phyloP scores from a whole-genome alignment of 2,113 vertebrate genomes.

The Siniperca knerii region DNA sequence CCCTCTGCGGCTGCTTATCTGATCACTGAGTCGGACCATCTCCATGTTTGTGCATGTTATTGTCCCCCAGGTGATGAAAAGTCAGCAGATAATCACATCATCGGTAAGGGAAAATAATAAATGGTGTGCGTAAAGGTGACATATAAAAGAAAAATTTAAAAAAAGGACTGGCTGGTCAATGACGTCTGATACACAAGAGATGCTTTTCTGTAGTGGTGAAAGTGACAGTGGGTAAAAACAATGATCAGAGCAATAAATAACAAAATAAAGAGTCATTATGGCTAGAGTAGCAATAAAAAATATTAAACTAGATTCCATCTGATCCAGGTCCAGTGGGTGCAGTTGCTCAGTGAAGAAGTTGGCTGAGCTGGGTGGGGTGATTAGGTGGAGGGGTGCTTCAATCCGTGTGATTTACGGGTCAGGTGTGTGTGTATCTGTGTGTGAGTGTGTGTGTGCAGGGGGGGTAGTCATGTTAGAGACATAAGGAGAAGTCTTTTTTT shows the following conservation, averaged over 20 bases:
- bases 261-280: slow-evolving; percentile 82
- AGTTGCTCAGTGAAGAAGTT: slow-evolving; percentile 61
- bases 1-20: slow-evolving; percentile 29
- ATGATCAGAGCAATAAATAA: slow-evolving; percentile 78
- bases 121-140: slow-evolving; percentile 32
- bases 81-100: slow-evolving; percentile 54
- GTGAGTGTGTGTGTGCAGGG: slow-evolving; percentile 3
- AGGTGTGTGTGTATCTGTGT: slow-evolving; percentile 47
- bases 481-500: slow-evolving; percentile 69
- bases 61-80: slow-evolving; percentile 60
- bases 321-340: slow-evolving; percentile 77
- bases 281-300: slow-evolving; percentile 83
- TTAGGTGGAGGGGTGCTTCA: slow-evolving; percentile 62
- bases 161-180: slow-evolving; percentile 49
- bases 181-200: slow-evolving; percentile 45
- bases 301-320: slow-evolving; percentile 75
- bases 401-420: slow-evolving; percentile 69
- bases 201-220: slow-evolving; percentile 51
- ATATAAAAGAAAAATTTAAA: slow-evolving; percentile 47
- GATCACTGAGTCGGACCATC: slow-evolving; percentile 24
- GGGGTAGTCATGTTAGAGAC: slow-evolving; percentile 66
- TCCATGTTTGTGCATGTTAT: slow-evolving; percentile 55
- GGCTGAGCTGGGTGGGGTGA: slow-evolving; percentile 64
- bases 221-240: slow-evolving; percentile 70
- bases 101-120: slow-evolving; percentile 6